Conservation (phyloP, 2,113 vertebrate genomes). For the Brienomyrus longianalis region DNA sequence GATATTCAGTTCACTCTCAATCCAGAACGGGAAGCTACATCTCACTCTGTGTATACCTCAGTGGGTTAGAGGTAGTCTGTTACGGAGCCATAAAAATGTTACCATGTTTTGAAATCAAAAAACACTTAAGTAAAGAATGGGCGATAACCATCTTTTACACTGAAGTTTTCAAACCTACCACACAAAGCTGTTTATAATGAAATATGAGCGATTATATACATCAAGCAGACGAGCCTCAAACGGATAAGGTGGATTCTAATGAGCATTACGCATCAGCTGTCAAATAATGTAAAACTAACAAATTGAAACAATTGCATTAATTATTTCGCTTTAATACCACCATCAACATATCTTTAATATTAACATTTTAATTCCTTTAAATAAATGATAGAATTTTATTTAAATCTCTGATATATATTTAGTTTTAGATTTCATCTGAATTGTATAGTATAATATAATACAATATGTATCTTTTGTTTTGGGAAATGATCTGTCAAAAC, state of each 20-base stretch:
- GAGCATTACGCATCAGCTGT: background rate
- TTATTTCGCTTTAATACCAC: background rate
- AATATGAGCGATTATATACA: background rate
- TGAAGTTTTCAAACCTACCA: background rate
- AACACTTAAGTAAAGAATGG: background rate
- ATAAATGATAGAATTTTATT: background rate
- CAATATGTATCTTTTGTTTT: background rate
- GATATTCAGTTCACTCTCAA: background rate
- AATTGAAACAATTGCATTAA: background rate
- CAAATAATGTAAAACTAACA: background rate
- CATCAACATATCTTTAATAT: background rate
- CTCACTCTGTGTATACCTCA: background rate
- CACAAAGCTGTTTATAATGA: background rate
- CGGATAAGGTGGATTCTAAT: background rate
- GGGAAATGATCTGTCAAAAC: background rate
- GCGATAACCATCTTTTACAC: background rate
- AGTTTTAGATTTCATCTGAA: background rate
- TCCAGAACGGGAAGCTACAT: background rate
- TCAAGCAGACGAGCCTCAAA: background rate
- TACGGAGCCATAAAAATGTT: background rate
- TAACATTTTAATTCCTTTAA: background rate
- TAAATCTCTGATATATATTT: background rate
- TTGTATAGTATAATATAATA: background rate
- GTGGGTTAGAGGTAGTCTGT: background rate
- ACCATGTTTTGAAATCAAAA: background rate